These are phyloP conservation scores for Graptemys geographica DNA, from an alignment of 2,797 vertebrate genomes.

Conservation along the genomic window DNA sequence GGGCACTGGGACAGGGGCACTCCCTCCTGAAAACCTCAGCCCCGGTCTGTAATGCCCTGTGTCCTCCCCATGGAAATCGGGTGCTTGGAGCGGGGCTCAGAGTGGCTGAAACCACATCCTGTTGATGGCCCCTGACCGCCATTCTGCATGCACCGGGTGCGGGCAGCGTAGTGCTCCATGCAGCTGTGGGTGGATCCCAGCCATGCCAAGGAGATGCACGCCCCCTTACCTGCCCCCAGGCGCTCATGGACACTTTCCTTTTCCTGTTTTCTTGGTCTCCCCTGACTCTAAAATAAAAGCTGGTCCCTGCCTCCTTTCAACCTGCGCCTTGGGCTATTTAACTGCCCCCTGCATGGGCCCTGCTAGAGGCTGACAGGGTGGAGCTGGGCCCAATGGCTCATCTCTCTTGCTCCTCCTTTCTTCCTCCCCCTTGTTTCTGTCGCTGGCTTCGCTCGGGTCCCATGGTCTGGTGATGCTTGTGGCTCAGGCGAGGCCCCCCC, in stretches of 20 bases:
- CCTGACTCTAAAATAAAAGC: not conserved
- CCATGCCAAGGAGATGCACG: not conserved
- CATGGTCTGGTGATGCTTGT: not conserved
- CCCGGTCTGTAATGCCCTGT: not conserved
- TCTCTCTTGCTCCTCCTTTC: not conserved
- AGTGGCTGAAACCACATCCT: no score
- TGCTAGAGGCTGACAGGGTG: not conserved
- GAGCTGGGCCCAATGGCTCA: not conserved
- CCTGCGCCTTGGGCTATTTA: not conserved
- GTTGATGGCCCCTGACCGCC: not conserved
- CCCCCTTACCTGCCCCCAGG: not conserved
- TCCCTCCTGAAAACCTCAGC: no score
- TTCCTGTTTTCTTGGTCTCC: not conserved
- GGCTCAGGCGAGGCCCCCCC: not conserved
- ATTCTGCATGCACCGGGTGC: not conserved
- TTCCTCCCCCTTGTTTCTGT: not conserved
- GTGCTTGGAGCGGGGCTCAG: no score
- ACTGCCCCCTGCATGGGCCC: not conserved
- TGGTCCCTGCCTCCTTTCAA: not conserved
- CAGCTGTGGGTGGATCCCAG: not conserved
- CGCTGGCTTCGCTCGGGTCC: not conserved
- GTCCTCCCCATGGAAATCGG: not conserved
- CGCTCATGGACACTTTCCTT: not conserved
- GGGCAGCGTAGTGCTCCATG: accelerated
- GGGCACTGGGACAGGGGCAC: not conserved